Evolutionary conservation across 2,797 vertebrate genomes (phyloP), one percentile per base, ranked within the genome.

Genomic region (Mormyrops boulengeri): DNA sequence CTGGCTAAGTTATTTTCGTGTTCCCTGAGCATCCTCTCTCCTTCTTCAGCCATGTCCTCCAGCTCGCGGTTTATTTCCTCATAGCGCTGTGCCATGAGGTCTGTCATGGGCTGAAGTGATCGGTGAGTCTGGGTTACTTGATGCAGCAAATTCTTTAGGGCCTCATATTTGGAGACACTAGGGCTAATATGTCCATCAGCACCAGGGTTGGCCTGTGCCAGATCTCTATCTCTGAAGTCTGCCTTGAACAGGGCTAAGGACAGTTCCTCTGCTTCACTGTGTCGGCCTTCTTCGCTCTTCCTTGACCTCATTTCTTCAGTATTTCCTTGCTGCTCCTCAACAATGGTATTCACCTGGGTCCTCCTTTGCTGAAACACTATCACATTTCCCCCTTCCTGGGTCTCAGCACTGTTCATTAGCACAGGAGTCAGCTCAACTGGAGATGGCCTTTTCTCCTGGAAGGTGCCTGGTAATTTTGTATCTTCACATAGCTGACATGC

Each of bases 101-200:
- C 94, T 55, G 97, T 95, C 95, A 97, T 95, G 88, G 98, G 96
- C 92, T 97, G 96, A 2, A 99, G 92, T 77, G 97, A 96, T 88
- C 96, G 92, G 85, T 97, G 97, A 0, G 97, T 98, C 91, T 97
- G 96, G 14, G 96, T 94, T 4, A 97, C 97, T 89, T 97, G 97
- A 60, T 94, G 96, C 53, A 96, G 90, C 91, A 99, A 93, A 2
- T 89, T 90, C 91, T 99, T 90, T 49, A 99, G 93, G 0, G 95
- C 94, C 92, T 99, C 97, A 19, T 97, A 99, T 94, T 96, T 98
- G 62, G 96, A 96, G 62, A 98, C 96, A 91, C 97, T 98, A 90
- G 97, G 95, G 80, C 97, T 97, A 60, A 99, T 92, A 90, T 96
- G 99, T 88, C 94, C 93, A 0, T 97, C 98, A 0, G 96, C 95